These are phyloP conservation scores for Lasioglossum vierecki DNA, from an alignment of 2,888 invertebrate species.

Conservation along the genomic window DNA sequence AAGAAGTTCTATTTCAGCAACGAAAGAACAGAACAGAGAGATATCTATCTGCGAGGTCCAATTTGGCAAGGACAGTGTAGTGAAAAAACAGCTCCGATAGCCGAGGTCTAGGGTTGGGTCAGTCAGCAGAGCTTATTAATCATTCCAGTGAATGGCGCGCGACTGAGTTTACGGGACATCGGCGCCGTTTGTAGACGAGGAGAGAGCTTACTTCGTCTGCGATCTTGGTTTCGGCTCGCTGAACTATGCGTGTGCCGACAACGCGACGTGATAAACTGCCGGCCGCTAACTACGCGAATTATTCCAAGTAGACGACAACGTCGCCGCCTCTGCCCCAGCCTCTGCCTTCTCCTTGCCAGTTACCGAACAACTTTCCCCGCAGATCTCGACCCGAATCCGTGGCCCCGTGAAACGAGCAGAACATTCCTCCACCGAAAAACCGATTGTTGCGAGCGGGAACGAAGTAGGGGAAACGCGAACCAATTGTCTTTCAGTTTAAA, in stretches of 20 bases:
- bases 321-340: conserved; percentile 31
- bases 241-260: conserved; percentile 68
- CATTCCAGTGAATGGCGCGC: conserved; percentile 21
- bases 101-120: neutral
- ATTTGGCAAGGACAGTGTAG: neutral
- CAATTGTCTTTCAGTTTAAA: neutral
- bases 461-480: neutral
- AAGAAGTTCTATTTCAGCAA: neutral
- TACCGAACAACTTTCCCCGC: conserved; percentile 61
- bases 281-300: conserved; percentile 77
- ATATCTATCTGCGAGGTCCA: neutral
- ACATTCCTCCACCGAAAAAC: conserved; percentile 4
- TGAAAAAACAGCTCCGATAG: neutral
- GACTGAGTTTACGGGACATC: conserved; percentile 14
- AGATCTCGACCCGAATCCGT: conserved; percentile 29
- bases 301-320: conserved; percentile 75
- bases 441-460: neutral
- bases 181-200: conserved; percentile 17
- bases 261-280: conserved; percentile 76
- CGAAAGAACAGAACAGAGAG: neutral
- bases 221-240: conserved; percentile 72
- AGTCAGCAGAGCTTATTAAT: neutral
- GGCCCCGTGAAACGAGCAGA: neutral
- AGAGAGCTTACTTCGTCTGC: conserved; percentile 32
- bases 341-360: conserved; percentile 20